phyloP scores from a whole-genome alignment of 2,113 vertebrate species.

The Loxodonta africana region DNA sequence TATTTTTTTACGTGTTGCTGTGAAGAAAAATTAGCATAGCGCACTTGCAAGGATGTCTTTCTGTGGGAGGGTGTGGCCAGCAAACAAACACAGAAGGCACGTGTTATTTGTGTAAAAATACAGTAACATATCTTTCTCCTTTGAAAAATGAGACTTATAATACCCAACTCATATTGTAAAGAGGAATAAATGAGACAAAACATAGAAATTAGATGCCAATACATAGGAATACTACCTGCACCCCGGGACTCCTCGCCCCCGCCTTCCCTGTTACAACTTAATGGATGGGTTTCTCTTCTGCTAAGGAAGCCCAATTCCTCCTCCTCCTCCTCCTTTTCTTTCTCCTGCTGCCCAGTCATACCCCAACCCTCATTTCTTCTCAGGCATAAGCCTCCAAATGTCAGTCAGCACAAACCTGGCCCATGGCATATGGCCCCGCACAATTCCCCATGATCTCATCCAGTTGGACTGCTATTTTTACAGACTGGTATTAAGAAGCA shows the following conservation, averaged over 20 bases:
- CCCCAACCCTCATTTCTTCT: background rate
- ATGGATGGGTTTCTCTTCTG: background rate
- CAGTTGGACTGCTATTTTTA: constrained; percentile 86
- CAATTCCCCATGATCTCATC: constrained; percentile 85
- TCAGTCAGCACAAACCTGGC: constrained; percentile 6
- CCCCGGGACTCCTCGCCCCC: background rate
- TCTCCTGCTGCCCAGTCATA: background rate
- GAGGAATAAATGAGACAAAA: background rate
- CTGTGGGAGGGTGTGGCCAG: too few relatives aligned
- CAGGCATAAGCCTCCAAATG: background rate
- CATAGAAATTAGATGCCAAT: background rate
- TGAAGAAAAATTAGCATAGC: too few relatives aligned
- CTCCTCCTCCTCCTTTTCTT: background rate
- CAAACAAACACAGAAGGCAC: too few relatives aligned
- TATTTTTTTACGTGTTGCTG: too few relatives aligned
- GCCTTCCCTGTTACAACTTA: background rate
- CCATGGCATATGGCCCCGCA: constrained; percentile 77
- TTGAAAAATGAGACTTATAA: background rate
- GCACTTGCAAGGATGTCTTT: too few relatives aligned
- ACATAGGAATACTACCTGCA: background rate
- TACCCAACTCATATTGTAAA: background rate
- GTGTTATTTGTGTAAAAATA: too few relatives aligned
- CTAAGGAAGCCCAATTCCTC: background rate
- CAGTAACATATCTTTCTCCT: background rate
- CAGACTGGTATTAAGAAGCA: constrained; percentile 87